Conservation (phyloP, 2,888 invertebrate species). For the Meliscaeva auricollis region DNA sequence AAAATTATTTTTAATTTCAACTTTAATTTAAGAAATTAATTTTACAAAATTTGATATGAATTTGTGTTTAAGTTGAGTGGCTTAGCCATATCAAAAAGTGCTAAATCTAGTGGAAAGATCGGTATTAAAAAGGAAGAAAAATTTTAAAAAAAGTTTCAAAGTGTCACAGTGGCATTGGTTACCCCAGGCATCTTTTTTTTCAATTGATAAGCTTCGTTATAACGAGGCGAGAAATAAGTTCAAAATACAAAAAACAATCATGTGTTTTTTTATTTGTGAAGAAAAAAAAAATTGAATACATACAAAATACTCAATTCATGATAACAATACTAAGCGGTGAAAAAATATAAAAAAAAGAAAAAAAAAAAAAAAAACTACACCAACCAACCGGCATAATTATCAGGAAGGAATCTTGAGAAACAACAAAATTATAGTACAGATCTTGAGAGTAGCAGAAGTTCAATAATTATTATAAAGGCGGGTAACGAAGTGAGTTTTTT, state of each 20-base stretch:
- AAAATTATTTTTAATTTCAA: conserved; percentile 26
- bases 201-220: conserved; percentile 32
- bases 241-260: conserved; percentile 27
- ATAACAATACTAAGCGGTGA: conserved; percentile 65
- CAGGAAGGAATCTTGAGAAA: conserved; percentile 45
- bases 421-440: conserved; percentile 22
- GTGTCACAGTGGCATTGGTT: conserved; percentile 60
- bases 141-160: conserved; percentile 25
- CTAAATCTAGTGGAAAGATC: background rate
- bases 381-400: conserved; percentile 68
- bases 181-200: conserved; percentile 27
- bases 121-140: conserved; percentile 35
- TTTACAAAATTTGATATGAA: conserved; percentile 43
- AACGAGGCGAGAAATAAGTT: conserved; percentile 46
- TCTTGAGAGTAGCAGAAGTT: conserved; percentile 37
- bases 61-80: conserved; percentile 33
- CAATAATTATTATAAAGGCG: conserved; percentile 7
- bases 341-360: conserved; percentile 50
- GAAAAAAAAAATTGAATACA: background rate
- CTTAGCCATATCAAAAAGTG: conserved; percentile 40
- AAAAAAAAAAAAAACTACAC: conserved; percentile 20
- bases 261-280: conserved; percentile 48
- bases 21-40: conserved; percentile 25
- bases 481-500: conserved; percentile 58
- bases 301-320: conserved; percentile 63